These are phyloP conservation scores for Menidia beryllina DNA, from an alignment of 2,113 vertebrate genomes.

Conservation along the genomic window DNA sequence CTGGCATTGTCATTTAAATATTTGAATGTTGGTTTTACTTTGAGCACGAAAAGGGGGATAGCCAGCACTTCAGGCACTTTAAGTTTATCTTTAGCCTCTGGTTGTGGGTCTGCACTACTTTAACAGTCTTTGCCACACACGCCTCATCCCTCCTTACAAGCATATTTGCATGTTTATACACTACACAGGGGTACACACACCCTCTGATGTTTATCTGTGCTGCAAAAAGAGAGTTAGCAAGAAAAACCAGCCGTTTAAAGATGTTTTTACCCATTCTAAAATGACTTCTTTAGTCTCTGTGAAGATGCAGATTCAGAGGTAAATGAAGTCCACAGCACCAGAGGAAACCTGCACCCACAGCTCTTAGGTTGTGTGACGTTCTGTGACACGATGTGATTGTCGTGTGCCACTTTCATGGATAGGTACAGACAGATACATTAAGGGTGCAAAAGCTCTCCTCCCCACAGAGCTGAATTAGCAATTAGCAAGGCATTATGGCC, in stretches of 20 bases:
- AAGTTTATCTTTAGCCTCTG: slow-evolving; percentile 62
- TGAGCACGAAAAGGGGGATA: slow-evolving; percentile 30
- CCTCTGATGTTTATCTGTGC: slow-evolving; percentile 40
- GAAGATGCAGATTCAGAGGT: slow-evolving; percentile 13
- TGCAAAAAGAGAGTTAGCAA: slow-evolving; percentile 16
- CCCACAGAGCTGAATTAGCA: slow-evolving; percentile 18
- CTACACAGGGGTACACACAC: background rate
- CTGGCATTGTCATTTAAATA: slow-evolving; percentile 73
- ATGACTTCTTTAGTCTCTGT: slow-evolving; percentile 21
- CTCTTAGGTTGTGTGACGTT: slow-evolving; percentile 3
- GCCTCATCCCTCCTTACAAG: slow-evolving; percentile 1
- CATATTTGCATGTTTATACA: slow-evolving; percentile 21
- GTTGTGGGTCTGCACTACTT: slow-evolving; percentile 45
- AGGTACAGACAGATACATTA: slow-evolving; percentile 9
- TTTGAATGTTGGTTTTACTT: slow-evolving; percentile 70
- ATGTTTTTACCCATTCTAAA: slow-evolving; percentile 22
- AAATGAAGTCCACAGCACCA: slow-evolving; percentile 11
- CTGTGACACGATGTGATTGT: slow-evolving; percentile 15
- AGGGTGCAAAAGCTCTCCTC: slow-evolving; percentile 18
- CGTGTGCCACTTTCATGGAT: slow-evolving; percentile 6
- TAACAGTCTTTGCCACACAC: slow-evolving; percentile 16
- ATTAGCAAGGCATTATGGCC: slow-evolving; percentile 35
- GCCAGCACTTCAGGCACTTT: slow-evolving; percentile 48
- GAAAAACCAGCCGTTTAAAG: background rate
- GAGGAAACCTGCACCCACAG: slow-evolving; percentile 19